phyloP scores from a whole-genome alignment of 53 echinoderm and acorn worm species.

The Hippasteria phrygiana region DNA sequence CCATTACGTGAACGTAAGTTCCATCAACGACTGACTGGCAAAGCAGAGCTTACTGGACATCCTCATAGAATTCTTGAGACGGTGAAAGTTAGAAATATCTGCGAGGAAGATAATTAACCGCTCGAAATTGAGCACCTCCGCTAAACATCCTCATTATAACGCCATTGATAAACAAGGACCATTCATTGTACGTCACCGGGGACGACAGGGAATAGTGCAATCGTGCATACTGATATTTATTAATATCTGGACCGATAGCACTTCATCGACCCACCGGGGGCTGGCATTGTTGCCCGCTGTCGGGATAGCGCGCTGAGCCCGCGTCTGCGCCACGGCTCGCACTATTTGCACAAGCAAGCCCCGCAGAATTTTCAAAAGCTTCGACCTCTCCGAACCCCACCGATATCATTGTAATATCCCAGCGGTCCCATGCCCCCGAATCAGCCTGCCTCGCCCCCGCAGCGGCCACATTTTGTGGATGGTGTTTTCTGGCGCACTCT shows the following conservation, averaged over 20 bases:
- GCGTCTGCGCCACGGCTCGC: not conserved
- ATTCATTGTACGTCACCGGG: not conserved
- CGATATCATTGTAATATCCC: not conserved
- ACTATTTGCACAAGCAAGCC: constrained; percentile 17
- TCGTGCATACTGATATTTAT: constrained; percentile 14
- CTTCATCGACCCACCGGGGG: not conserved
- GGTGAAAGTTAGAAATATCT: too few relatives aligned
- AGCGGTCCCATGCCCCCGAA: not conserved
- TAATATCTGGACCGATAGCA: not conserved
- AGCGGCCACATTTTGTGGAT: not conserved
- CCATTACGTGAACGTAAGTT: too few relatives aligned
- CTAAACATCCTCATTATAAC: too few relatives aligned
- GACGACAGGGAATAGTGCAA: not conserved
- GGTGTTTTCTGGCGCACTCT: not conserved
- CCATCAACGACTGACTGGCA: too few relatives aligned
- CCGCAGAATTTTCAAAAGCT: not conserved
- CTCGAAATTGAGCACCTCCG: too few relatives aligned
- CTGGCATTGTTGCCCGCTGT: not conserved
- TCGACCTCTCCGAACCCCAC: not conserved
- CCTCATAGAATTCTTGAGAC: too few relatives aligned
- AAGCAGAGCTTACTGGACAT: too few relatives aligned
- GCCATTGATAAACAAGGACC: not conserved
- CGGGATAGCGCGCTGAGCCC: too few relatives aligned
- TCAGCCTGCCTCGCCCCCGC: not conserved
- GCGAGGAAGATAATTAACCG: too few relatives aligned